Base-by-base conservation (phyloP, 2,113 vertebrate genomes). In the Archocentrus centrarchus region DNA sequence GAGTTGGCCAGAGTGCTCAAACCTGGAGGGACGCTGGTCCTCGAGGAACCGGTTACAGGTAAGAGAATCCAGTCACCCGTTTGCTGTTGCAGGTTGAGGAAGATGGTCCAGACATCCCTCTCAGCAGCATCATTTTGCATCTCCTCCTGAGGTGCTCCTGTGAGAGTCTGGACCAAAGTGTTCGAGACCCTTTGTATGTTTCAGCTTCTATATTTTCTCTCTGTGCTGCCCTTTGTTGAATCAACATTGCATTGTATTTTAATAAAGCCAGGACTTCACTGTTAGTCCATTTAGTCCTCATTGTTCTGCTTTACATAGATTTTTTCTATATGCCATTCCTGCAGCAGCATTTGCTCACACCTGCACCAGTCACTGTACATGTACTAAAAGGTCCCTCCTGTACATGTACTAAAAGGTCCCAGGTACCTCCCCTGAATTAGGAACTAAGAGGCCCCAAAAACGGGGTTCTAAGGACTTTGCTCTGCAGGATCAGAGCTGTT, bases 1-100 rank as follows among this genome's bases (percentile, higher is more conserved):
- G 98, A 99, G 85, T 94, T 98, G 27, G 97, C 97, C 86, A 95
- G 96, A 63, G 94, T 99, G 59, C 95, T 98, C 11, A 97, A 96
- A 81, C 98, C 98, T 0, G 97, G 97, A 0, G 98, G 97, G 3
- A 95, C 91, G 41, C 87, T 99, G 11, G 82, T 98, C 47, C 94
- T 99, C 77, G 97, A 95, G 27, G 98, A 99, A 79, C 96, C 94
- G 0, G 94, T 98, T n/a, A 93, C 96, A 82, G 88, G 95, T 95
- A 57, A 92, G 96, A 68, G 0, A 47, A 14, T 39, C 15, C 41
- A 7, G 60, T 53, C 39, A 13, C 22, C n/a, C 10, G 22, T 10
- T 68, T 79, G 24, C 35, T 15, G 39, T 24, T 50, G 66, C 24
- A 70, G 44, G 41, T 27, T 68, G 17, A 68, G 44, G 27, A 68